Evolutionary conservation across 2,888 invertebrate species (phyloP).

Genomic region (Eremobia ochroleuca): DNA sequence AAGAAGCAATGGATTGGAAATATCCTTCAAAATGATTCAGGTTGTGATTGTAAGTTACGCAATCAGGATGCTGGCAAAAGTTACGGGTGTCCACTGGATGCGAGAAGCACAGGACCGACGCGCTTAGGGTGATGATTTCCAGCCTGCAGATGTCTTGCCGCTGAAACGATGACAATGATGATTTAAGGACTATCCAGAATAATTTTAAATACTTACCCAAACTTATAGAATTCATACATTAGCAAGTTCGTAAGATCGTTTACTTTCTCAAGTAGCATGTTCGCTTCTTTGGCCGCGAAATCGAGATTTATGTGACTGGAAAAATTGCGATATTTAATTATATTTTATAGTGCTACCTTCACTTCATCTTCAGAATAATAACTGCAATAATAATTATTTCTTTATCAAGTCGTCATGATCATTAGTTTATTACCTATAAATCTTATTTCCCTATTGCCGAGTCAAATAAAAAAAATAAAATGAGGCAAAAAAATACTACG

Average conservation of each 20-base stretch:
- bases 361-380: slow-evolving; percentile 11
- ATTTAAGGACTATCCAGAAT: not conserved
- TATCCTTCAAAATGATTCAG: not conserved
- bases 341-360: slow-evolving; percentile 34
- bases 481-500: too few species aligned
- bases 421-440: not conserved
- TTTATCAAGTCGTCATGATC: slow-evolving; percentile 3
- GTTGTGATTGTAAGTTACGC: too few species aligned
- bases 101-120: not conserved
- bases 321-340: slow-evolving; percentile 33
- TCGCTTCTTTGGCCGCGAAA: slow-evolving; percentile 21
- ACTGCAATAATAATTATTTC: slow-evolving; percentile 17
- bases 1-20: not conserved
- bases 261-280: slow-evolving; percentile 25
- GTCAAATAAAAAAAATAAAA: too few species aligned
- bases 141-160: not conserved
- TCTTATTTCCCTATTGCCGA: not conserved
- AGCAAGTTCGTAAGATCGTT: not conserved
- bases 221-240: slow-evolving; percentile 1
- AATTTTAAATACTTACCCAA: not conserved
- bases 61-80: not conserved
- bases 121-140: not conserved
- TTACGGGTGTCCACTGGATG: not conserved
- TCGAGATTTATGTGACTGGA: slow-evolving; percentile 35
- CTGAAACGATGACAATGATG: not conserved